phyloP scores from a whole-genome alignment of 2,888 invertebrate species.

The Clivina fossor region DNA sequence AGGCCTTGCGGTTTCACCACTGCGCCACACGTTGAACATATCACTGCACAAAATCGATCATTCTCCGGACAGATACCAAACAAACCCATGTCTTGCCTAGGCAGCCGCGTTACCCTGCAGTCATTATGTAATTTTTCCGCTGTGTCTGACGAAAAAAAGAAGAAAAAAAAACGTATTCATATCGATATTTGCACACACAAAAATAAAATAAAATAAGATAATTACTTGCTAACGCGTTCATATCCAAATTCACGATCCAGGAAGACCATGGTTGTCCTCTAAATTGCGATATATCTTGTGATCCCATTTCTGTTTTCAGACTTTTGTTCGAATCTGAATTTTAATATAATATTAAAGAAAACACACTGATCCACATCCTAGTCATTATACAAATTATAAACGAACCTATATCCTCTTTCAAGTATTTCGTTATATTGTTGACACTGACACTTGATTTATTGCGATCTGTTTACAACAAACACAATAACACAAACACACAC shows the following conservation, averaged over 20 bases:
- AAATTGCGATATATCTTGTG: conserved; percentile 14
- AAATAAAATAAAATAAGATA: background rate
- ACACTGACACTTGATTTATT: conserved; percentile 13
- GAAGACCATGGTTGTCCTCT: conserved; percentile 21
- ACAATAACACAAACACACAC: conserved; percentile 4
- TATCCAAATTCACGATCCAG: conserved; percentile 14
- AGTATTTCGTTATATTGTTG: conserved; percentile 17
- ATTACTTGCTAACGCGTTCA: conserved; percentile 13
- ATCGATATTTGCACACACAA: background rate
- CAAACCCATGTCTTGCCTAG: conserved; percentile 47
- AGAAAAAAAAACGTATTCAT: background rate
- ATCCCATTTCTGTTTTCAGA: conserved; percentile 15
- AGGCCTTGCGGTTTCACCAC: conserved; percentile 79
- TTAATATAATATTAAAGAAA: conserved; percentile 17
- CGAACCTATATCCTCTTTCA: conserved; percentile 21
- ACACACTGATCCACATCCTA: conserved; percentile 10
- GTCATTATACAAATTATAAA: conserved; percentile 16
- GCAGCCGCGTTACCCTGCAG: conserved; percentile 43
- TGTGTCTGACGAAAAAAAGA: background rate
- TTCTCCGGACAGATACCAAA: conserved; percentile 50
- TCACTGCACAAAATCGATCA: conserved; percentile 73
- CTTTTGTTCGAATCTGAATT: conserved; percentile 19
- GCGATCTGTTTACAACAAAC: conserved; percentile 1
- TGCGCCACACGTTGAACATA: conserved; percentile 76
- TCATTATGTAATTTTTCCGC: conserved; percentile 1